Evolutionary conservation across 2,888 invertebrate species (phyloP), one percentile per base, ranked within the genome.

Genomic region (Drosophila mayaguana): DNA sequence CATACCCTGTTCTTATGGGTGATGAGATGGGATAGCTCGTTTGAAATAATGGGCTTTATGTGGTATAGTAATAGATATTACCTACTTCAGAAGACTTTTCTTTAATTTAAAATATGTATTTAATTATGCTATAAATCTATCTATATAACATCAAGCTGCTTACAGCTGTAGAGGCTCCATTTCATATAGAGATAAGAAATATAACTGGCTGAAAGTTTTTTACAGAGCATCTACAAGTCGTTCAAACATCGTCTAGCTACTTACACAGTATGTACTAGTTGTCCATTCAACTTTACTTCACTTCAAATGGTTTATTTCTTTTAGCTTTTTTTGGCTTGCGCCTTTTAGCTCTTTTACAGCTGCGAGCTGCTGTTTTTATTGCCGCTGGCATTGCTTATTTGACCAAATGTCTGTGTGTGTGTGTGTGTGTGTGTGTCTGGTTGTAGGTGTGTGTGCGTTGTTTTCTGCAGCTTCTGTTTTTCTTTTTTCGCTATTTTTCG

Each of bases 301-400:
- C 8, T 43, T 22, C n/a, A 20, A 56, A 38, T 43, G 20, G 9
- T 42, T n/a, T 42, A 40, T 38, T 45, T 4, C 7, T 2, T 28
- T 22, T 16, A n/a, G 11, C 32, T 32, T 22, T 43, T 63, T 34
- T 46, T 25, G 3, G 11, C 16, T 25, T n/a, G 40, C 32, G 20
- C 46, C 12, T 50, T 60, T 59, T 57, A 42, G 64, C 50, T 55
- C 40, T 54, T 59, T 60, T 70, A 57, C 77, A 80, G 77, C 71
- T 75, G 77, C 60, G 14, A 75, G 80, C 43, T 70, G 76, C 43
- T 45, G 60, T 66, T 63, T 79, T 66, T 70, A 70, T 62, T 60
- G 66, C 66, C 63, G n/a, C 43, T 11, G 57, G 61, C 53, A 42
- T 38, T 43, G 56, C 34, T 25, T 12, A 25, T n/a, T 16, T 40